Percentiles rank a stretch among this genome's conserved stretches.
phyloP scores from a whole-genome alignment of 2,888 invertebrate species.

The Tinea trinotella region DNA sequence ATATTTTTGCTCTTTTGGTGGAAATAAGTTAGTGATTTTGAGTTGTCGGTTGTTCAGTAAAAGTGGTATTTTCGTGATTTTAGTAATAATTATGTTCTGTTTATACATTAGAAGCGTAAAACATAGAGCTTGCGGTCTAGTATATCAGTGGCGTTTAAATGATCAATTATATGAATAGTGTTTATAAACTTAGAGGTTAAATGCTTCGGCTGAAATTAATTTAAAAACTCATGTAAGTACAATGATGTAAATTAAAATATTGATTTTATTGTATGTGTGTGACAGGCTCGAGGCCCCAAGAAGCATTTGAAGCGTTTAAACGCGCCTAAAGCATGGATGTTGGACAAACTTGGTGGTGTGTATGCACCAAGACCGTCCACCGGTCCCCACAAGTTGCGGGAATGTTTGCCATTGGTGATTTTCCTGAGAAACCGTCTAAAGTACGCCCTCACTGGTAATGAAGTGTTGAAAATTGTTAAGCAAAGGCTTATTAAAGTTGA shows the following conservation, averaged over 20 bases:
- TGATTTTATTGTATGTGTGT: constrained; percentile 29
- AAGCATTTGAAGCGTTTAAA: constrained; percentile 99
- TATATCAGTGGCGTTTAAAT: not conserved
- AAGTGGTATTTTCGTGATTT: not conserved
- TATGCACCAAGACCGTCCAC: constrained; percentile 98
- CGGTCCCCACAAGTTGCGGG: constrained; percentile 97
- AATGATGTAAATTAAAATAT: not conserved
- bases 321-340: constrained; percentile 99
- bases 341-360: constrained; percentile 98
- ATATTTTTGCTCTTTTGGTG: not conserved
- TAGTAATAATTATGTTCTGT: not conserved
- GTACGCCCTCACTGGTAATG: constrained; percentile 97
- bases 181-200: not conserved
- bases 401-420: constrained; percentile 96
- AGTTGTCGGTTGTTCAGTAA: not conserved
- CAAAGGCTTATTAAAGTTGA: constrained; percentile 98
- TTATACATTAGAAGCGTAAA: not conserved
- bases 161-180: not conserved
- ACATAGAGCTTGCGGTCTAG: not conserved
- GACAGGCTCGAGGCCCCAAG: constrained; percentile 97
- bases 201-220: too few relatives aligned
- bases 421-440: constrained; percentile 98
- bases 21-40: not conserved
- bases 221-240: not conserved
- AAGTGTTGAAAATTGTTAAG: constrained; percentile 98